Evolutionary conservation across 2,113 vertebrate genomes (phyloP).

Genomic region (Chinchilla lanigera): DNA sequence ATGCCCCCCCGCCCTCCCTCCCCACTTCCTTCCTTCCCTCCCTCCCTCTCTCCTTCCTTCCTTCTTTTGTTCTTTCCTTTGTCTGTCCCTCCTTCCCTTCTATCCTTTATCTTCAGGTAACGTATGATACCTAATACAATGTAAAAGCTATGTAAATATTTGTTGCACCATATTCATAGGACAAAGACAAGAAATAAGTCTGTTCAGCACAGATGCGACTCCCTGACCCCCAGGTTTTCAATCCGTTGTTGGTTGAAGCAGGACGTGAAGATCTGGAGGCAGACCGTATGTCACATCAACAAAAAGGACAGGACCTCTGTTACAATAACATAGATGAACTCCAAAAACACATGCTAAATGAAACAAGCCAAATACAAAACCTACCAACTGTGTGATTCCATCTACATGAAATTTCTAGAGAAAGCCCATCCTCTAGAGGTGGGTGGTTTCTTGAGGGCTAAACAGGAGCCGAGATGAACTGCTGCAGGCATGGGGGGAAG

Average conservation of each 20-base stretch:
- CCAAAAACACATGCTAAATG: background rate
- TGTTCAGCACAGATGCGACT: background rate
- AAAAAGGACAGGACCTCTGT: background rate
- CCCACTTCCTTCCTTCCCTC: background rate
- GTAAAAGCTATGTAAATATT: background rate
- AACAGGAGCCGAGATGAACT: no score
- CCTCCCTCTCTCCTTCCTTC: background rate
- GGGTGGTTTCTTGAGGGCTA: background rate
- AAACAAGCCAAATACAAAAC: background rate
- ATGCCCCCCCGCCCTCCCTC: no score
- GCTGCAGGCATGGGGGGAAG: background rate
- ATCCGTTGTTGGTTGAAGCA: background rate
- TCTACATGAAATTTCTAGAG: background rate
- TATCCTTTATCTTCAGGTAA: background rate
- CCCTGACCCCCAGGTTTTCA: background rate
- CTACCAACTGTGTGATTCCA: background rate
- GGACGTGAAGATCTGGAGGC: background rate
- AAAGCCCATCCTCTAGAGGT: background rate
- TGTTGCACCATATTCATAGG: background rate
- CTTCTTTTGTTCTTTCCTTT: fast-evolving
- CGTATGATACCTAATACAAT: no score
- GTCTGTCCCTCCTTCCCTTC: background rate
- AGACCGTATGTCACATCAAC: background rate
- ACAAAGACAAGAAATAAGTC: background rate
- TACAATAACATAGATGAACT: no score